Evolutionary conservation across 1,140 invertebrate species (phyloP).

Genomic region (Oryctes rhinoceros): DNA sequence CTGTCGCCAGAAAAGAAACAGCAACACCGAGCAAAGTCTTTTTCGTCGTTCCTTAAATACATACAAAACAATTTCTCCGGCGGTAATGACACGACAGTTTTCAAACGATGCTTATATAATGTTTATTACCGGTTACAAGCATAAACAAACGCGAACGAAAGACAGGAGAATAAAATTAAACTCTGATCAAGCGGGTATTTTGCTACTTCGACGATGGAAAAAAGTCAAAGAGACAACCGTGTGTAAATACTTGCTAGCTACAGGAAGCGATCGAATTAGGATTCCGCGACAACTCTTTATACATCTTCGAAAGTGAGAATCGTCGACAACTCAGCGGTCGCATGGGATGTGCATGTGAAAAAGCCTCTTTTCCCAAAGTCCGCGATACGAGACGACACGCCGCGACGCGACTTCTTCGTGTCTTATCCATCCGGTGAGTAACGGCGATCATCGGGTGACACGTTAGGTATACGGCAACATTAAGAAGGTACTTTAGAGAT

Average conservation of each 20-base stretch:
- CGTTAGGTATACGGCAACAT: slow-evolving; percentile 46
- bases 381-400: not conserved
- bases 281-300: not conserved
- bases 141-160: not conserved
- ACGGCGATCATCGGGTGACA: slow-evolving; percentile 45
- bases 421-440: slow-evolving; percentile 16
- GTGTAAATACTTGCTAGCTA: not conserved
- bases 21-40: not conserved
- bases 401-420: not conserved
- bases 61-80: not conserved
- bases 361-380: slow-evolving; percentile 2
- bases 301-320: not conserved
- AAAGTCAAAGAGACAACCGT: not conserved
- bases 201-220: not conserved
- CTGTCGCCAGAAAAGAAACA: not conserved
- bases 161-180: not conserved
- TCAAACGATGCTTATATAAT: not conserved
- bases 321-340: not conserved
- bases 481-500: slow-evolving; percentile 47
- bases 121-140: not conserved
- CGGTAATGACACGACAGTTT: not conserved
- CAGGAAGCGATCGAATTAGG: not conserved
- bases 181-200: not conserved
- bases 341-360: not conserved
- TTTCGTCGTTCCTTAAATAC: not conserved